Evolutionary conservation across 1,140 invertebrate species (phyloP), one percentile per base, ranked within the genome.

Genomic region (Leptestheria dahalacensis): DNA sequence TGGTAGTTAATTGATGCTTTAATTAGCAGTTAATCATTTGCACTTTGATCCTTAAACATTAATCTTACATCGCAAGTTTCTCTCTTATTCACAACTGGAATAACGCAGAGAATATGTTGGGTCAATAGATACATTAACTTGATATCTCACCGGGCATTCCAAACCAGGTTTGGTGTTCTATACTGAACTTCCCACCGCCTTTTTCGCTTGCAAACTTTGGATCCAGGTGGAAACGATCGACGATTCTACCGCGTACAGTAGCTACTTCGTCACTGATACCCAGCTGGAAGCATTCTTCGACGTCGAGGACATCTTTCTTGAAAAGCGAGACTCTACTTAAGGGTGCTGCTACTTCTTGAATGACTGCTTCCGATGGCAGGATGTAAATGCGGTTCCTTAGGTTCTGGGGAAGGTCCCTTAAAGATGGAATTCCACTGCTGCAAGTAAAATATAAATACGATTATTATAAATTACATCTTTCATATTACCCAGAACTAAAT

Each of bases 201-300:
- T 49, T 28, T 20, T 52, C 33, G 21, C 28, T 33, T 23, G 48
- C 12, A 23, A 52, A 50, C 4, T 2, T 48, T 3, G 47, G 28
- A 2, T 50, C 26, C n/a, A 46, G 11, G n/a, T 60, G 58, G 23
- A 60, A 50, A 20, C 58, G 49, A 20, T 60, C 58, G 29, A 60
- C 26, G 41, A 60, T 52, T 18, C 49, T 15, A 3, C 58, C 58
- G 29, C 58, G 58, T 26, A 60, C 26, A 21, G 58, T 33, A 10
- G 46, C 49, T n/a, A 33, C 21, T 24, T 60, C 47, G 3, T 49
- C 48, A 41, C 49, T 51, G 12, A 50, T 49, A 21, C 52, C 58
- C 58, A 52, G 49, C 25, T 25, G 41, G 28, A 51, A 1, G 20
- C 49, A 60, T 29, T 50, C 58, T 26, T 18, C 26, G 1, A 47